phyloP scores from a whole-genome alignment of 1,140 invertebrate genomes.

The Liolophura sinensis region DNA sequence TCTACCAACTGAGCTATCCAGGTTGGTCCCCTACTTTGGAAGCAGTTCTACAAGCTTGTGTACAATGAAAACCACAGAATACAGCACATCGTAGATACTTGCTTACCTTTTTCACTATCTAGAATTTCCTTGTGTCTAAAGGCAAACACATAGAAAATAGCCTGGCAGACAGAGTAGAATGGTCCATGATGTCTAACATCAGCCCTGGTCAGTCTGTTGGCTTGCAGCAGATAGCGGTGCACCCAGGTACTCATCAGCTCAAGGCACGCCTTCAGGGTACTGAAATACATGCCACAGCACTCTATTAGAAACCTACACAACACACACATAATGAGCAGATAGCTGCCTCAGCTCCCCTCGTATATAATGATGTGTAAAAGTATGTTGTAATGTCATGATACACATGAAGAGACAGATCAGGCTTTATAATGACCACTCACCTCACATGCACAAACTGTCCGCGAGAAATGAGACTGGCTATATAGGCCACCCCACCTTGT shows the following conservation, averaged over 20 bases:
- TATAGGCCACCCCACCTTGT: conserved; percentile 73
- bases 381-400: not conserved
- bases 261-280: conserved; percentile 68
- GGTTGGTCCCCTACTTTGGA: too few species aligned
- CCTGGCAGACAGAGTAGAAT: conserved; percentile 89
- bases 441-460: conserved; percentile 69
- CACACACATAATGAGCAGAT: too few species aligned
- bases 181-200: conserved; percentile 73
- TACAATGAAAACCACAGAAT: not conserved
- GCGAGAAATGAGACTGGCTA: conserved; percentile 75
- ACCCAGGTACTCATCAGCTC: conserved; percentile 73
- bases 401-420: not conserved
- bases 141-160: conserved; percentile 86
- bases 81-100: not conserved
- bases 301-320: too few species aligned
- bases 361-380: not conserved
- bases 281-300: conserved; percentile 48
- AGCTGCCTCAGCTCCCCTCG: too few species aligned
- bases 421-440: conserved; percentile 59
- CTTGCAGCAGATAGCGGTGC: conserved; percentile 71
- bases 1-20: too few species aligned
- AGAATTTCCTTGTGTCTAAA: conserved; percentile 85
- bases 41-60: too few species aligned
- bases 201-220: conserved; percentile 62
- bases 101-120: conserved; percentile 59